These are phyloP conservation scores for Lophochroa leadbeateri DNA, from an alignment of 2,113 vertebrate genomes.

Conservation along the genomic window DNA sequence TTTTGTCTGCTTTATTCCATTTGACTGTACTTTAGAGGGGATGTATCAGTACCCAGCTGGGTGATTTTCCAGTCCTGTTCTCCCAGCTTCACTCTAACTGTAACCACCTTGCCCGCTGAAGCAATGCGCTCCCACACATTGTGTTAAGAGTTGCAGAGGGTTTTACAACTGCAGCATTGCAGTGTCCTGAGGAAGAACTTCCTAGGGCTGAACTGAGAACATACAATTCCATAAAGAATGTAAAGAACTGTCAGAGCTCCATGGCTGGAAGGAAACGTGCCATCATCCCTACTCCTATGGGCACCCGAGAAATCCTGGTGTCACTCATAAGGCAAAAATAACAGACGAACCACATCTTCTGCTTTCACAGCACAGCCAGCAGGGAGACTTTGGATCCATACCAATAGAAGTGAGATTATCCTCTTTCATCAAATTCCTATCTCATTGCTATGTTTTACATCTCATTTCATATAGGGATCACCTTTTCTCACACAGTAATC, in stretches of 20 bases:
- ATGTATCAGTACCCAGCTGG: not conserved
- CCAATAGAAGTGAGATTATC: not conserved
- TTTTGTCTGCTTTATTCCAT: not conserved
- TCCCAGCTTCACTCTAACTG: not conserved
- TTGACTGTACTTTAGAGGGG: not conserved
- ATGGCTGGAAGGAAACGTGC: not conserved
- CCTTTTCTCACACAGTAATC: not conserved
- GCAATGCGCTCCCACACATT: not conserved
- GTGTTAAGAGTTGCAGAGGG: not conserved
- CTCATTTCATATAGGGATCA: not conserved
- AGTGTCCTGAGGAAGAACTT: not conserved
- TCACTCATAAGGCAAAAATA: not conserved
- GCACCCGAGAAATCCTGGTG: not conserved
- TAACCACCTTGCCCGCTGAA: not conserved
- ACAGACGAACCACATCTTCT: not conserved
- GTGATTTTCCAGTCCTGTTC: not conserved
- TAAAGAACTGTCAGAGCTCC: not conserved
- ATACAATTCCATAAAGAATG: fast-evolving
- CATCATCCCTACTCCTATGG: not conserved
- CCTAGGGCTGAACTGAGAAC: not conserved
- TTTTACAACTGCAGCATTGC: not conserved
- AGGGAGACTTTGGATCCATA: not conserved
- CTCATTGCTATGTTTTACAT: not conserved
- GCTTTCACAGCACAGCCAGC: not conserved
- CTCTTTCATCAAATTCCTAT: not conserved